phyloP scores from a whole-genome alignment of 1,140 invertebrate species.

The Aphaenogaster floridana region DNA sequence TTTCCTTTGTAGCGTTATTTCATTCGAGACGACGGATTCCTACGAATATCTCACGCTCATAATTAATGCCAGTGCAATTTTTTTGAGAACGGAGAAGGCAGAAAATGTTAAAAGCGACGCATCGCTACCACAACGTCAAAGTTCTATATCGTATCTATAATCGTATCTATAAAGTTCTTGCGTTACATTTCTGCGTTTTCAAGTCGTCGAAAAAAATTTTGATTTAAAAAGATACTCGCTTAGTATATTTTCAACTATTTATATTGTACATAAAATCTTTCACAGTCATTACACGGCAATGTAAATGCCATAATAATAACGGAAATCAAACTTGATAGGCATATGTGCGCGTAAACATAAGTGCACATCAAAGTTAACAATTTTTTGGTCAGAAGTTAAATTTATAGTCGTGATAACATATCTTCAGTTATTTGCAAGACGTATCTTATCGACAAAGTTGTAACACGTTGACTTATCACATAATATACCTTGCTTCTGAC shows the following conservation, averaged over 20 bases:
- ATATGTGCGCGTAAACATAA: not conserved
- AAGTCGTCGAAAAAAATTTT: not conserved
- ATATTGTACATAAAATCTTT: not conserved
- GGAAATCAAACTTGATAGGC: not conserved
- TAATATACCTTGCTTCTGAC: not conserved
- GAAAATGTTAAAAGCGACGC: not conserved
- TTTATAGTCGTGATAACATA: slow-evolving; percentile 24
- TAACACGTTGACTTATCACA: slow-evolving; percentile 3
- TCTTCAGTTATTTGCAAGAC: not conserved
- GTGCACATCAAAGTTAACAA: slow-evolving; percentile 2
- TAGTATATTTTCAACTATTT: not conserved
- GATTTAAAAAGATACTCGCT: not conserved
- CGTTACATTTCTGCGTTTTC: not conserved
- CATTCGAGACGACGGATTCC: not conserved
- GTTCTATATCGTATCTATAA: not conserved
- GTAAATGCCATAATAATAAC: not conserved
- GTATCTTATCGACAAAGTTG: slow-evolving; percentile 15
- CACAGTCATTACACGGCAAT: not conserved
- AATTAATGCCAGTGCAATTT: not conserved
- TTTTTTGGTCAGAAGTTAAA: not conserved
- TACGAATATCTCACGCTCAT: not conserved
- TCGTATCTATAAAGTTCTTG: no score
- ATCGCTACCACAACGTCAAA: not conserved
- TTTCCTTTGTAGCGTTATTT: not conserved
- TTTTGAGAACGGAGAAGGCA: not conserved